phyloP scores from a whole-genome alignment of 1,140 invertebrate species.

The Rhynchophorus ferrugineus region DNA sequence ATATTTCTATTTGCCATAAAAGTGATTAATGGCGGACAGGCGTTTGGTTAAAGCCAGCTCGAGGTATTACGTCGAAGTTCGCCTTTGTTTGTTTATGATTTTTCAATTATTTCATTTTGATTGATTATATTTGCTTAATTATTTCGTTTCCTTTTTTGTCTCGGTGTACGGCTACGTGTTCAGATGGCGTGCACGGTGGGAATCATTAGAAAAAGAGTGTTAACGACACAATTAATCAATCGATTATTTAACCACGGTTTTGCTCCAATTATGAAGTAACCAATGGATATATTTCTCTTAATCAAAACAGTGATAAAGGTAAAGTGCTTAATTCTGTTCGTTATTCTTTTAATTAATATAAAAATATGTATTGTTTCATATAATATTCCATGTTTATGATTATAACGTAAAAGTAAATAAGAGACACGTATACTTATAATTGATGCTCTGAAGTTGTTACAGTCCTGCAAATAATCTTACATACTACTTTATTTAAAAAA shows the following conservation, averaged over 20 bases:
- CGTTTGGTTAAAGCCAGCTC: no score
- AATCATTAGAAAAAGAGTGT: no score
- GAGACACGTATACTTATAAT: no score
- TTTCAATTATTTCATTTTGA: conserved; percentile 23
- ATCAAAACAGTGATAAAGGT: not conserved
- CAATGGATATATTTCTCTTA: not conserved
- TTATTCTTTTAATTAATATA: not conserved
- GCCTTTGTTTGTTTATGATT: conserved; percentile 21
- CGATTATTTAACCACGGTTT: not conserved
- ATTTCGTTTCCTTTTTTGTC: not conserved
- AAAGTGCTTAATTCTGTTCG: not conserved
- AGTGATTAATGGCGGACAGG: conserved; percentile 17
- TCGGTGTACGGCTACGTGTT: no score
- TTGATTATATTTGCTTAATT: conserved; percentile 22
- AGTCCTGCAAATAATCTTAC: no score
- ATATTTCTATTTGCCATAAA: conserved; percentile 20
- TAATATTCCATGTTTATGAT: no score
- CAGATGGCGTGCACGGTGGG: no score
- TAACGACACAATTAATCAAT: no score
- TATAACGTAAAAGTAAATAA: no score
- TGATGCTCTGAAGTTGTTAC: no score
- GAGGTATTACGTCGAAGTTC: conserved; percentile 8
- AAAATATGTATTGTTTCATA: not conserved
- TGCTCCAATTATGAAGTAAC: not conserved
- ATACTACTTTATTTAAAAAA: no score